phyloP scores from a whole-genome alignment of 2,888 invertebrate genomes.

The Epinotia demarniana region DNA sequence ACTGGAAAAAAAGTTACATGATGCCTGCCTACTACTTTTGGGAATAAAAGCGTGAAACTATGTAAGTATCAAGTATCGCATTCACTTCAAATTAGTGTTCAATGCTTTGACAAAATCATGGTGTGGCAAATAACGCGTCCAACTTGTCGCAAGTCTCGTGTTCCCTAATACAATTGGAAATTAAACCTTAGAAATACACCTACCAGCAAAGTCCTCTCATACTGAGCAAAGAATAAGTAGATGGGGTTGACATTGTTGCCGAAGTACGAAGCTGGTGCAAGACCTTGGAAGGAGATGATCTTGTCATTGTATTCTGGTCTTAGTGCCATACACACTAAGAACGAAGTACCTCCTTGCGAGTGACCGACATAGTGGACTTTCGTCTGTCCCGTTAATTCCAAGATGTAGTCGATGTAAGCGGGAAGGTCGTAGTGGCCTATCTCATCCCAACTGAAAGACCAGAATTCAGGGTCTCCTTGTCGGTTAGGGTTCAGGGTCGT shows the following conservation, averaged over 20 bases:
- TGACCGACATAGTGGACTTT: slow-evolving; percentile 86
- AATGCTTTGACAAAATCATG: too few relatives aligned
- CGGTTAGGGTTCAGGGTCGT: slow-evolving; percentile 27
- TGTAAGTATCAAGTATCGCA: too few relatives aligned
- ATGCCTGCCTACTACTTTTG: too few relatives aligned
- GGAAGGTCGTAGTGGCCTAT: slow-evolving; percentile 87
- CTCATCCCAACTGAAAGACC: slow-evolving; percentile 84
- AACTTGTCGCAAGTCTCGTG: too few relatives aligned
- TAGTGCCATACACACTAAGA: slow-evolving; percentile 39
- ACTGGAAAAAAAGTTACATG: too few relatives aligned
- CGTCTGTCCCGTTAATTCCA: slow-evolving; percentile 69
- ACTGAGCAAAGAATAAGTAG: slow-evolving; percentile 10
- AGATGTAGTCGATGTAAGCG: slow-evolving; percentile 85
- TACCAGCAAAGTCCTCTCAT: slow-evolving; percentile 25
- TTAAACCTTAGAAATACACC: background rate
- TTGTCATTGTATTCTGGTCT: slow-evolving; percentile 47
- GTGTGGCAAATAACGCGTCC: too few relatives aligned
- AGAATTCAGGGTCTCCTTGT: slow-evolving; percentile 44
- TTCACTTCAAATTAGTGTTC: too few relatives aligned
- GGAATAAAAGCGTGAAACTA: too few relatives aligned
- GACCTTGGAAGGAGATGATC: slow-evolving; percentile 36
- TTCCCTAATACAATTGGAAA: background rate
- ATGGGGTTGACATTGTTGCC: background rate
- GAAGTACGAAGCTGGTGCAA: slow-evolving; percentile 38
- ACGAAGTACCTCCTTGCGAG: slow-evolving; percentile 79